phyloP scores from a whole-genome alignment of 1,140 invertebrate genomes.

The Ctenoplectra terminalis region DNA sequence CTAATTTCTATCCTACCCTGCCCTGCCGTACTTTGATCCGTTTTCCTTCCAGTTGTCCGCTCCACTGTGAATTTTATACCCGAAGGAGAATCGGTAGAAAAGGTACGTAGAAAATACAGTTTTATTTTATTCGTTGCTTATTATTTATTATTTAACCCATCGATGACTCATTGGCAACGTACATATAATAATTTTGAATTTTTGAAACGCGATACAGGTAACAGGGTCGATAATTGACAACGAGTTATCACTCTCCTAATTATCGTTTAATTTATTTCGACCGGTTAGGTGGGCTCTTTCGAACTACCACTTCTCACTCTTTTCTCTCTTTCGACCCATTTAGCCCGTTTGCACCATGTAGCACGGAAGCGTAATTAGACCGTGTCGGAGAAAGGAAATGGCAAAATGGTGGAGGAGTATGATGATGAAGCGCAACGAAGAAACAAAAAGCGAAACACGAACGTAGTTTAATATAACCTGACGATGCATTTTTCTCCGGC shows the following conservation, averaged over 20 bases:
- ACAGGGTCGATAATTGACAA: too few species aligned
- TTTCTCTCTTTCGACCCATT: conserved; percentile 28
- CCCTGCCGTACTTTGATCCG: too few species aligned
- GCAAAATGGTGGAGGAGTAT: conserved; percentile 15
- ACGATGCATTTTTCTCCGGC: background rate
- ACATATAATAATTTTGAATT: too few species aligned
- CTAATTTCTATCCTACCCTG: too few species aligned
- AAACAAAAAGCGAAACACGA: conserved; percentile 17
- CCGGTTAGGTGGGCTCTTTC: background rate
- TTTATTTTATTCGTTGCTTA: too few species aligned
- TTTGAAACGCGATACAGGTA: too few species aligned
- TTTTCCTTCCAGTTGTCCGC: too few species aligned
- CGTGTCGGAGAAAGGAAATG: conserved; percentile 39
- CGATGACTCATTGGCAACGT: background rate
- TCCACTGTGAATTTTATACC: too few species aligned
- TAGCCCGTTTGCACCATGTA: conserved; percentile 18
- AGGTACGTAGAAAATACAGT: too few species aligned
- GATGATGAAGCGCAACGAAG: conserved; percentile 20
- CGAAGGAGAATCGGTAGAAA: too few species aligned
- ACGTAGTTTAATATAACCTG: conserved; percentile 27
- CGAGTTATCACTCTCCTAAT: background rate
- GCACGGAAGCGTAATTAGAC: conserved; percentile 48
- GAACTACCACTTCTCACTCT: conserved; percentile 1
- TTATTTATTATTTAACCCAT: too few species aligned
- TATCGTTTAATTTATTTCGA: conserved; percentile 9